Evolutionary conservation across 2,888 invertebrate species (phyloP).

Genomic region (Dichetophora obliterata): DNA sequence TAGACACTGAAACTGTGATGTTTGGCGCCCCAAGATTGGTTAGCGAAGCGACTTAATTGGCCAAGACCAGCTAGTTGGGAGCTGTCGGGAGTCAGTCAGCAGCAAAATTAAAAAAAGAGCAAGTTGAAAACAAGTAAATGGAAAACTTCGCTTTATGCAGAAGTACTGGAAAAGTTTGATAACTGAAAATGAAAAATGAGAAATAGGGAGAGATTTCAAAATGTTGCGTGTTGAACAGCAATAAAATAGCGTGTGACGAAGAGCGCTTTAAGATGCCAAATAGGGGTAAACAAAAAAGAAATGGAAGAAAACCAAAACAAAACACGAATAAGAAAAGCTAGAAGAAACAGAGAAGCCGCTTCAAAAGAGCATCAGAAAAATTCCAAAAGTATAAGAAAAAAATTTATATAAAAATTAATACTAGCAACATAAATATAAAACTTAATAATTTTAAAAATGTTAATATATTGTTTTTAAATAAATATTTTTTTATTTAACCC

Average conservation of each 20-base stretch:
- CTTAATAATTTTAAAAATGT: too few species aligned
- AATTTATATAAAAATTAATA: too few species aligned
- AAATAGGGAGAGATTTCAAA: too few species aligned
- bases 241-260: constrained; percentile 20
- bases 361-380: too few species aligned
- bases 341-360: too few species aligned
- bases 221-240: constrained; percentile 1
- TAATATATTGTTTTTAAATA: too few species aligned
- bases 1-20: neutral
- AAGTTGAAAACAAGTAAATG: neutral
- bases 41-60: neutral
- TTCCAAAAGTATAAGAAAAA: too few species aligned
- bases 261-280: neutral
- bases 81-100: neutral
- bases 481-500: too few species aligned
- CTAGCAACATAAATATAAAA: too few species aligned
- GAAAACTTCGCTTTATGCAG: neutral
- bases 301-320: neutral
- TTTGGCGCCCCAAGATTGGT: constrained; percentile 11
- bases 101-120: neutral
- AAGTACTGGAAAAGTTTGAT: neutral
- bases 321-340: neutral
- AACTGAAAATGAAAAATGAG: neutral
- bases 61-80: neutral
- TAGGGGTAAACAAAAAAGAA: neutral